Evolutionary conservation across 2,888 invertebrate genomes (phyloP).

Genomic region (Diarsia brunnea): DNA sequence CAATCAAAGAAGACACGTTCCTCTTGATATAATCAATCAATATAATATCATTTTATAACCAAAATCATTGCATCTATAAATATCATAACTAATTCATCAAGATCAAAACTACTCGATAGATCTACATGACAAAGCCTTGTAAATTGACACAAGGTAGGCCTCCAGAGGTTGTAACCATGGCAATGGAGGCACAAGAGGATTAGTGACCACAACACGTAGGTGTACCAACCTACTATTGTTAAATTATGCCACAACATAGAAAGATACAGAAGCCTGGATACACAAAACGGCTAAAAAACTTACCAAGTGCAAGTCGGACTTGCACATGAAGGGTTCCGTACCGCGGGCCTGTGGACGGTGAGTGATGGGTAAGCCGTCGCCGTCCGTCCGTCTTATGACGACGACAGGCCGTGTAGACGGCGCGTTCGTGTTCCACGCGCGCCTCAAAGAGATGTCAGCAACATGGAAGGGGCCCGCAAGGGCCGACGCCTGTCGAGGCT

Average conservation of each 20-base stretch:
- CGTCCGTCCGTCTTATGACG: too few relatives aligned
- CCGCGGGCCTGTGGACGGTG: too few relatives aligned
- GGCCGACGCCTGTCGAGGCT: too few relatives aligned
- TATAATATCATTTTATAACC: background rate
- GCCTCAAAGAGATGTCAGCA: too few relatives aligned
- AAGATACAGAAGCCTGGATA: background rate
- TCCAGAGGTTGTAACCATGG: slow-evolving; percentile 17
- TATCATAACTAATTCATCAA: slow-evolving; percentile 23
- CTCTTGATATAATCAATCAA: background rate
- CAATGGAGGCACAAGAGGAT: slow-evolving; percentile 41
- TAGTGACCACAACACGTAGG: slow-evolving; percentile 39
- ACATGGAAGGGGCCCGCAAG: too few relatives aligned
- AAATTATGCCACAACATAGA: background rate
- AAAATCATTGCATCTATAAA: background rate
- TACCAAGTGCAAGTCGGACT: too few relatives aligned
- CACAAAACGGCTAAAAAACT: too few relatives aligned
- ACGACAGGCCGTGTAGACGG: too few relatives aligned
- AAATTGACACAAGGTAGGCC: slow-evolving; percentile 25
- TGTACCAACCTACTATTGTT: slow-evolving; percentile 4
- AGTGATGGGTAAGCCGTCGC: too few relatives aligned
- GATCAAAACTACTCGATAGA: background rate
- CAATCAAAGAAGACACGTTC: too few relatives aligned
- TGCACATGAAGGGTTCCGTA: too few relatives aligned
- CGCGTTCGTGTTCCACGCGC: too few relatives aligned
- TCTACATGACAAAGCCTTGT: slow-evolving; percentile 25